Percentiles rank a stretch among this genome's conserved stretches.
These are phyloP conservation scores for Watsonalla cultraria DNA, from an alignment of 2,888 invertebrate species.

Conservation along the genomic window DNA sequence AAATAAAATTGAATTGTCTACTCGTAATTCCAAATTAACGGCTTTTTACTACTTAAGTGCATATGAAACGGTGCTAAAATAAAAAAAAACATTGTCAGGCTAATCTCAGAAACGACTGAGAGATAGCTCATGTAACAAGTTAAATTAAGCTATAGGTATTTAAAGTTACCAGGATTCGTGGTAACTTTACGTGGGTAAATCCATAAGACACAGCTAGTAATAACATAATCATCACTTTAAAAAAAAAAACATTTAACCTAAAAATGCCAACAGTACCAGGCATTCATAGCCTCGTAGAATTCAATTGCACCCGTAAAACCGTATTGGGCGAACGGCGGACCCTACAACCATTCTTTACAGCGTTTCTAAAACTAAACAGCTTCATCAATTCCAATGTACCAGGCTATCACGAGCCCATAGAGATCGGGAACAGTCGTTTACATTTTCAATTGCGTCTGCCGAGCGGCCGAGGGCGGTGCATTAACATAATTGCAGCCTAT, in stretches of 20 bases:
- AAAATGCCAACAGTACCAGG: not conserved
- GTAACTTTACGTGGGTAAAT: no score
- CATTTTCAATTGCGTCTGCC: conserved; percentile 63
- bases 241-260: not conserved
- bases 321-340: conserved; percentile 13
- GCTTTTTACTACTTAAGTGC: no score
- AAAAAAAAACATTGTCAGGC: no score
- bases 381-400: conserved; percentile 31
- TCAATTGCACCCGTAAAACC: conserved; percentile 16
- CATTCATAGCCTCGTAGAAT: conserved; percentile 16
- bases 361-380: conserved; percentile 31
- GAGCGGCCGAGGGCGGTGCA: conserved; percentile 59
- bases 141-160: no score
- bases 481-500: conserved; percentile 74
- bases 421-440: conserved; percentile 52
- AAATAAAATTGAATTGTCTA: no score
- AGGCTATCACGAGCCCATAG: conserved; percentile 43
- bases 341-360: conserved; percentile 19
- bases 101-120: no score
- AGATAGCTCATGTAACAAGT: no score
- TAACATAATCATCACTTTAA: no score
- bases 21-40: no score
- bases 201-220: no score
- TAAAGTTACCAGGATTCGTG: no score
- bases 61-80: no score